Evolutionary conservation across 1,140 invertebrate genomes (phyloP), one percentile per base, ranked within the genome.

Genomic region (Trichonephila clavipes): DNA sequence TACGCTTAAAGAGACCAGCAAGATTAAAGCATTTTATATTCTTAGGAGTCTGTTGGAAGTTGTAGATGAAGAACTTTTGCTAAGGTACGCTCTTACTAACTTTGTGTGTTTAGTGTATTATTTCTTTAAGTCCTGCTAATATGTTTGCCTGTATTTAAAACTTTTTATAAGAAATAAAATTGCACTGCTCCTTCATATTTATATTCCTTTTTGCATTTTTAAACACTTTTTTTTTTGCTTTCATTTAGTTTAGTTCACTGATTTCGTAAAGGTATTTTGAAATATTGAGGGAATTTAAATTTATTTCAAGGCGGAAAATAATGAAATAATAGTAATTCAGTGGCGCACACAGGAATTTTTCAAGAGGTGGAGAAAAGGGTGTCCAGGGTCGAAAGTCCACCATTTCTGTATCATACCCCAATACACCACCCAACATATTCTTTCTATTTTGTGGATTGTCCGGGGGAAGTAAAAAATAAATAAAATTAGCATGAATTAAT

Each of bases 31-130:
- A 69, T 94, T 94, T 90, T 90, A 34, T 94, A 85, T 94, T 64
- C 86, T 85, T 90, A 94, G 94, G 90, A 93, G 94, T 94, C 90
- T 94, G 14, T 90, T 94, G 72, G 94, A 94, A 91, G 85, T 93
- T 89, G 90, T 94, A 89, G 91, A 94, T 94, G 94, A 94, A 93
- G 94, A 94, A 93, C 90, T 94, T 62, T 86, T 93, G 34, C 90
- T 93, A 77, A 94, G 94, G 94, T 94, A 94, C 88, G 90, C 81
- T 85, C 61, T 94, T 94, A 85, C 87, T 88, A 82, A 82, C 92
- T 85, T 88, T 93, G 86, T 66, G n/a, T 85, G 40, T 87, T 64
- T 69, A 77, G 72, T 40, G 28, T 86, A 19, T 92, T 59, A 64
- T 82, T 92, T 92, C 10, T 34, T 66, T 40, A 62, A 34, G 21